Evolutionary conservation across 2,113 vertebrate species (phyloP).

Genomic region (Cepphus grylle): DNA sequence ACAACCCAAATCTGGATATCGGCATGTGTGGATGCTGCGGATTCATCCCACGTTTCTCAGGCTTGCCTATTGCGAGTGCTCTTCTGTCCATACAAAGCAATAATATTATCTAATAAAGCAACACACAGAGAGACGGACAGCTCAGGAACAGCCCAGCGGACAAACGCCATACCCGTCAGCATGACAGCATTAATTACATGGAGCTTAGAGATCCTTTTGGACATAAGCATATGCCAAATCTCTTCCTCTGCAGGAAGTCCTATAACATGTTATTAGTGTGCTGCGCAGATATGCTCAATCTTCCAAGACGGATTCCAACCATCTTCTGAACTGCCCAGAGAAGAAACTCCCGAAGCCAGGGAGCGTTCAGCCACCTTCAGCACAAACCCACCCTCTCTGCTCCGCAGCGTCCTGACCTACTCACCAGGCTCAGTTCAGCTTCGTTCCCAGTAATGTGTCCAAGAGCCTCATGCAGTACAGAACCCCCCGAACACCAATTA

Average conservation of each 20-base stretch:
- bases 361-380: not conserved
- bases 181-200: accelerated
- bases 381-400: not conserved
- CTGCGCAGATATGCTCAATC: not conserved
- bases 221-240: not conserved
- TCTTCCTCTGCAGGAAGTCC: not conserved
- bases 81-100: not conserved
- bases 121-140: too few species aligned
- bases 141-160: not conserved
- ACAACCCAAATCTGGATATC: not conserved
- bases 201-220: not conserved
- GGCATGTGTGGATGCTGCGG: not conserved
- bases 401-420: not conserved
- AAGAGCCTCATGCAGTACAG: not conserved
- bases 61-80: not conserved
- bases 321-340: not conserved
- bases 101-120: not conserved
- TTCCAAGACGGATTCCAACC: not conserved
- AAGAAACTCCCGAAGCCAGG: not conserved
- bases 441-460: not conserved
- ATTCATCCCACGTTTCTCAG: not conserved
- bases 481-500: not conserved
- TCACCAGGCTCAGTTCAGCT: not conserved
- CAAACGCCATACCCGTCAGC: too few species aligned
- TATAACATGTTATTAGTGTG: not conserved